These are phyloP conservation scores for Sesamia nonagrioides DNA, from an alignment of 1,140 invertebrate genomes.

Conservation along the genomic window DNA sequence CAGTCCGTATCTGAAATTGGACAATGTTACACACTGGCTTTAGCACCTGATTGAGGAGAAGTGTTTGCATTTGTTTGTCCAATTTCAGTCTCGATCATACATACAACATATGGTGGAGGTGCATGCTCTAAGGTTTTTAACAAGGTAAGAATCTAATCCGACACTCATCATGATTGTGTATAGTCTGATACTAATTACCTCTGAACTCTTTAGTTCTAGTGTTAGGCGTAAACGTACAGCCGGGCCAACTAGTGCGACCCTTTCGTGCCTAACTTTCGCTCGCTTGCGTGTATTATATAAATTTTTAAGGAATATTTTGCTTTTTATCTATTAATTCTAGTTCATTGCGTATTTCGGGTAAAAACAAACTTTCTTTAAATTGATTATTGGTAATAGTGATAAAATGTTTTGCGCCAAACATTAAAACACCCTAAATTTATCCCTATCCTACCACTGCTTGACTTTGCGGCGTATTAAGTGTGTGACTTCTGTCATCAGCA, in stretches of 20 bases:
- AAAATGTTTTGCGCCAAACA: slow-evolving; percentile 48
- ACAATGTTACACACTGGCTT: slow-evolving; percentile 54
- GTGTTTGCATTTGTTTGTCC: no score
- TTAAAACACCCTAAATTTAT: slow-evolving; percentile 41
- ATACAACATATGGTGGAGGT: slow-evolving; percentile 77
- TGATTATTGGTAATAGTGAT: no score
- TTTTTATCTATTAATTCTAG: neutral
- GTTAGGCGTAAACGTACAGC: slow-evolving; percentile 40
- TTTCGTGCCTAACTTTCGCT: neutral
- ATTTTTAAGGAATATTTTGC: neutral
- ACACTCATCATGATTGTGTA: slow-evolving; percentile 58
- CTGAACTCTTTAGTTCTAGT: slow-evolving; percentile 46
- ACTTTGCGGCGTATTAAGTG: neutral
- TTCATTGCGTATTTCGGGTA: neutral
- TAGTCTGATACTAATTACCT: slow-evolving; percentile 57
- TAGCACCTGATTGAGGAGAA: slow-evolving; percentile 32
- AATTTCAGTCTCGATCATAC: slow-evolving; percentile 70
- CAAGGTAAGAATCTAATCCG: slow-evolving; percentile 70
- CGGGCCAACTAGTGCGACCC: neutral
- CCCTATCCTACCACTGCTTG: slow-evolving; percentile 44
- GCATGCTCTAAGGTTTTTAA: slow-evolving; percentile 78
- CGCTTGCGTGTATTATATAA: slow-evolving; percentile 15
- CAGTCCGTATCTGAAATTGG: slow-evolving; percentile 67
- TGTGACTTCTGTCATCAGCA: slow-evolving; percentile 61
- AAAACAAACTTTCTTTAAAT: neutral